phyloP scores from a whole-genome alignment of 2,888 invertebrate genomes.

The Mellilla xanthometata region DNA sequence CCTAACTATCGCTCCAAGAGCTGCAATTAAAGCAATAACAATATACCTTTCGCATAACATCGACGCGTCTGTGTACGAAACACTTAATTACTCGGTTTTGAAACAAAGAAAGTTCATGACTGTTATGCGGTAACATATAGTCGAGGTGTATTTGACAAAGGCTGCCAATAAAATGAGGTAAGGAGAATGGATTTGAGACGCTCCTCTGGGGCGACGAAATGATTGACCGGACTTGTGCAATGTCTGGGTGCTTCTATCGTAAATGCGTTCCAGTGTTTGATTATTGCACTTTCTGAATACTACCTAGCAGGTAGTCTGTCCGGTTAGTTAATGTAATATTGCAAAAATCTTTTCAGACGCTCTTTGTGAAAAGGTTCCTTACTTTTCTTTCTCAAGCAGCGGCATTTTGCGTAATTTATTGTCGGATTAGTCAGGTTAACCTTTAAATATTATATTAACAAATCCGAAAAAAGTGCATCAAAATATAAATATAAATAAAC shows the following conservation, averaged over 20 bases:
- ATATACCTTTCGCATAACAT: constrained; percentile 2
- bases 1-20: constrained; percentile 29
- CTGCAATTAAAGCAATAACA: constrained; percentile 16
- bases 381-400: too few species aligned
- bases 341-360: constrained; percentile 8
- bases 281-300: constrained; percentile 36
- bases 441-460: too few species aligned
- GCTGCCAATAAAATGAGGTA: constrained; percentile 10
- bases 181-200: constrained; percentile 48
- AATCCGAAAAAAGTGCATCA: too few species aligned
- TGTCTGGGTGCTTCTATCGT: constrained; percentile 24
- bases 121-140: constrained; percentile 8
- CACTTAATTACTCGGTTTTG: constrained; percentile 21
- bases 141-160: constrained; percentile 15
- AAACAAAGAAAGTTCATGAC: constrained; percentile 19
- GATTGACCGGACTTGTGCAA: constrained; percentile 43
- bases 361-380: neutral
- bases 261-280: constrained; percentile 44
- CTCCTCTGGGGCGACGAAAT: constrained; percentile 34
- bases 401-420: too few species aligned
- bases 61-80: constrained; percentile 16
- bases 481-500: too few species aligned
- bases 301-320: neutral
- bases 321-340: constrained; percentile 12
- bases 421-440: too few species aligned